phyloP scores from a whole-genome alignment of 2,888 invertebrate genomes.

The Heliconius ethilla region DNA sequence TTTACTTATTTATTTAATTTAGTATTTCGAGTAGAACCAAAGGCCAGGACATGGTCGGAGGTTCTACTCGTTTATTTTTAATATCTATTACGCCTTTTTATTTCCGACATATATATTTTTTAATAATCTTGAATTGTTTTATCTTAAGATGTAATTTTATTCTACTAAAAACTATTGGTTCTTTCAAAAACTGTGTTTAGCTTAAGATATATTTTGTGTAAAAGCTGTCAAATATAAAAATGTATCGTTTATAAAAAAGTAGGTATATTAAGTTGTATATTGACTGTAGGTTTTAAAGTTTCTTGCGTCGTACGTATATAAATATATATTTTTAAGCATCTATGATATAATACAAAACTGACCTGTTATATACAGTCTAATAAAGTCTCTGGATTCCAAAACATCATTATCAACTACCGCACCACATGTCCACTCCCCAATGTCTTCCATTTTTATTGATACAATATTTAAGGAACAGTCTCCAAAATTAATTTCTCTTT shows the following conservation, averaged over 20 bases:
- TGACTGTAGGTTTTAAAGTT: too few species aligned
- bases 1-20: too few species aligned
- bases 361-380: slow-evolving; percentile 50
- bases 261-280: background rate
- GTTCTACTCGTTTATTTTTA: too few species aligned
- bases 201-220: background rate
- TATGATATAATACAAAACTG: slow-evolving; percentile 31
- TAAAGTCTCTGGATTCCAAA: slow-evolving; percentile 62
- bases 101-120: too few species aligned
- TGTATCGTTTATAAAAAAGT: background rate
- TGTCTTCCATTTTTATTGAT: slow-evolving; percentile 60
- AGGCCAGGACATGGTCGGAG: too few species aligned
- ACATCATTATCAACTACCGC: slow-evolving; percentile 60
- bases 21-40: too few species aligned
- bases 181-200: background rate
- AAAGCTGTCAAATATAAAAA: background rate
- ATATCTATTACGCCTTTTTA: too few species aligned
- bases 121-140: too few species aligned
- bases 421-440: slow-evolving; percentile 77
- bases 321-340: background rate
- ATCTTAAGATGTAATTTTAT: too few species aligned
- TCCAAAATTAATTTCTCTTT: slow-evolving; percentile 62
- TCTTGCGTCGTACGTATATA: background rate
- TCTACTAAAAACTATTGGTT: background rate
- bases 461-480: slow-evolving; percentile 75